Percentiles rank a stretch among this genome's conserved stretches.
phyloP scores from a whole-genome alignment of 92 coral and sea anemone species.

The Palythoa grandiflora region DNA sequence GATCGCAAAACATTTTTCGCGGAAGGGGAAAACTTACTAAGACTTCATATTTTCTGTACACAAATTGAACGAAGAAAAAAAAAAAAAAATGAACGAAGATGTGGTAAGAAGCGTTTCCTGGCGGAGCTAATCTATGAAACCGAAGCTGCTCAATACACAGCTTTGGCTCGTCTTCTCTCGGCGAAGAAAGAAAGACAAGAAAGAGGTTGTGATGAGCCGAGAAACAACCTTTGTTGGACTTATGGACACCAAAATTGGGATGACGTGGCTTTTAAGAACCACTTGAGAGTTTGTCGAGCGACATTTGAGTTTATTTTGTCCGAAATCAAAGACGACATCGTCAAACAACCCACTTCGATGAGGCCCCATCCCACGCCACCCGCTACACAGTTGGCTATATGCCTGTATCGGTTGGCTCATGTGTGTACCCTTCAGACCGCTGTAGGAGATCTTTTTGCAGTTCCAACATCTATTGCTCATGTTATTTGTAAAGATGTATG shows the following conservation, averaged over 20 bases:
- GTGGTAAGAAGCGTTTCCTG: conserved; percentile 15
- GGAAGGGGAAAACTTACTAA: conserved; percentile 27
- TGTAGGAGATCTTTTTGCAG: conserved; percentile 35
- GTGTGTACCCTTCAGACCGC: conserved; percentile 33
- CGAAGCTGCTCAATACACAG: conserved; percentile 35
- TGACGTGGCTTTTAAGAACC: not conserved
- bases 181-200: conserved; percentile 50
- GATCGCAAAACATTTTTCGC: conserved; percentile 32
- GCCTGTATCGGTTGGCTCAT: conserved; percentile 6
- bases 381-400: conserved; percentile 25
- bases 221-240: conserved; percentile 58
- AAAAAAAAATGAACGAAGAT: no score
- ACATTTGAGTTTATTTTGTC: conserved; percentile 38
- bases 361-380: conserved; percentile 43
- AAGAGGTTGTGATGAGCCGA: conserved; percentile 47
- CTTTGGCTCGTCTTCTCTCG: conserved; percentile 38
- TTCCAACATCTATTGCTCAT: no score
- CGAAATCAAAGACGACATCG: conserved; percentile 5
- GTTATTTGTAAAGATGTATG: no score
- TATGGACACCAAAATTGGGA: conserved; percentile 64
- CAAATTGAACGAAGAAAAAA: conserved; percentile 1
- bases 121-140: conserved; percentile 29
- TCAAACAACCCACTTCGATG: conserved; percentile 36
- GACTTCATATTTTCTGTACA: conserved; percentile 11
- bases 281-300: conserved; percentile 19